Evolutionary conservation across 2,888 invertebrate species (phyloP), one percentile per base, ranked within the genome.

Genomic region (Acronicta leporina): DNA sequence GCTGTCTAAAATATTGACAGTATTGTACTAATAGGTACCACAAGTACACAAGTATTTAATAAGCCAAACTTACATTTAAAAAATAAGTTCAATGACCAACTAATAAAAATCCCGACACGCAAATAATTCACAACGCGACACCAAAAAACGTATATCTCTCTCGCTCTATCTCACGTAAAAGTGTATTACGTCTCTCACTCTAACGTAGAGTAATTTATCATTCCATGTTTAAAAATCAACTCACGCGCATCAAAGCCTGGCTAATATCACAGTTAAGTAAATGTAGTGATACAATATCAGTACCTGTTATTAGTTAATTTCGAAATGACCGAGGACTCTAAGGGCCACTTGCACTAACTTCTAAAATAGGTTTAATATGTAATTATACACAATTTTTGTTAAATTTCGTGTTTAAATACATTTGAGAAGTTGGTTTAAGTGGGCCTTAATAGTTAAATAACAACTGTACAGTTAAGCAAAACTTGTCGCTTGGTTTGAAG

Each of bases 161-260:
- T 52, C 43, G 6, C 30, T 73, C 62, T 20, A 11, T 30, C 55
- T 8, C 0, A 20, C 0, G 8, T 11, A 9, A 7, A 2, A 10
- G 0, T 2, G 8, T 8, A 30, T 54, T 7, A 16, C 0, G 40
- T 27, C n/a, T 57, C 45, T 35, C 56, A 25, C n/a, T 73, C 54
- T 7, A 8, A 10, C 55, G 53, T 14, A 4, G 35, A 50, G 41
- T 42, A 30, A 52, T 46, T 14, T 11, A 3, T 16, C 14, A 5
- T 47, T 30, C 2, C 7, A 13, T 14, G 13, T 73, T 68, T 20
- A 45, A 41, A 38, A 70, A 51, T 54, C 74, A 2, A n/a, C 20
- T 74, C 69, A 68, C 57, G 69, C 63, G 57, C 70, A 68, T n/a
- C 69, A 20, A 1, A 73, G 40, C 74, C 42, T 11, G 10, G 46